A percentile compares a stretch with the other conserved stretches of the same genome.
Conservation (phyloP, 2,888 invertebrate genomes). For the Cerastis rubricosa region DNA sequence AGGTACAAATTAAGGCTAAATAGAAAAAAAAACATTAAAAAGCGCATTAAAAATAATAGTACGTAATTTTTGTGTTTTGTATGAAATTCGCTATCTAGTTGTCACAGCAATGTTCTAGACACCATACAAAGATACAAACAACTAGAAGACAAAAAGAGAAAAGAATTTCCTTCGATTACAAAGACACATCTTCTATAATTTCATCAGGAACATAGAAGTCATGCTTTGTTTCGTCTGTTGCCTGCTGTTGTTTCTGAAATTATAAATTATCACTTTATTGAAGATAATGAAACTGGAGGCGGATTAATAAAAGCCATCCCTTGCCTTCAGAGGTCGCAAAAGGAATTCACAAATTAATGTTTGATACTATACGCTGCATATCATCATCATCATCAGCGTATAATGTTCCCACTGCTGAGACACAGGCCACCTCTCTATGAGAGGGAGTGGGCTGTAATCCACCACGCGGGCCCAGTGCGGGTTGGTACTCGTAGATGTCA, state of each 20-base stretch:
- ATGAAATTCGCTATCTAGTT: background rate
- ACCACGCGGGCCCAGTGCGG: no score
- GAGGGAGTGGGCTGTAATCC: no score
- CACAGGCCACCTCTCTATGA: no score
- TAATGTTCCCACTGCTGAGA: no score
- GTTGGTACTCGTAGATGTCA: no score
- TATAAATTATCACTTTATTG: conserved; percentile 5
- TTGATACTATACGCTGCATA: background rate
- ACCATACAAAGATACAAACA: background rate
- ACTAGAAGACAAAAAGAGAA: background rate
- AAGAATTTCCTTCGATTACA: background rate
- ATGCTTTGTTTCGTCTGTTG: conserved; percentile 29
- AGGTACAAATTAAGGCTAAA: background rate
- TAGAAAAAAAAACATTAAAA: background rate
- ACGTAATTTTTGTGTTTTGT: background rate
- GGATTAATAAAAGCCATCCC: background rate
- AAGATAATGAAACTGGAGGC: background rate
- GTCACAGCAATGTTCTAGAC: background rate
- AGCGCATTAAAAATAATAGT: background rate
- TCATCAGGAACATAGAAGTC: conserved; percentile 80
- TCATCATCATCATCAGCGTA: no score
- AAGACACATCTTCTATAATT: conserved; percentile 20
- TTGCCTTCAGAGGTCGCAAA: background rate
- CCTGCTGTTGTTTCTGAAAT: conserved; percentile 45
- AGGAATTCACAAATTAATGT: background rate